phyloP scores from a whole-genome alignment of 2,797 vertebrate genomes.

The Platyrinchus mystaceus region DNA sequence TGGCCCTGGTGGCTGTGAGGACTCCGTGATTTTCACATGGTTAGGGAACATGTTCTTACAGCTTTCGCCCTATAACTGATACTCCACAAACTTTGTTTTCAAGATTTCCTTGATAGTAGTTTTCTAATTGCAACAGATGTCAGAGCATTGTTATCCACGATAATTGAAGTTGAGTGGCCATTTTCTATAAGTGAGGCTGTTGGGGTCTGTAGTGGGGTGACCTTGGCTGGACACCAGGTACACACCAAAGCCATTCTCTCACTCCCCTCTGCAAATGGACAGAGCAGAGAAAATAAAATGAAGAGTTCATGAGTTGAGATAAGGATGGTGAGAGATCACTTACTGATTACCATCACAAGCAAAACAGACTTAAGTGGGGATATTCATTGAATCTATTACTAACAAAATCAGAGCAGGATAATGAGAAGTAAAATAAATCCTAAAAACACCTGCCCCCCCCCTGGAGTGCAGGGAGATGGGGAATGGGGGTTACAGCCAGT shows the following conservation, averaged over 20 bases:
- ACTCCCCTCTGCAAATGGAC: background rate
- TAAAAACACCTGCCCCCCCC: no score
- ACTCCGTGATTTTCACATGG: rapidly evolving
- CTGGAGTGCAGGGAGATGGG: background rate
- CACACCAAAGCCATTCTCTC: background rate
- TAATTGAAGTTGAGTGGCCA: background rate
- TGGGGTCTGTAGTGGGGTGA: background rate
- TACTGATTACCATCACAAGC: background rate
- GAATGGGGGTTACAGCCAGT: background rate
- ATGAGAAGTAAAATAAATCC: background rate
- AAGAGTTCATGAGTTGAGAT: background rate
- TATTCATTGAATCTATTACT: background rate
- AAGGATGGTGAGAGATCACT: background rate
- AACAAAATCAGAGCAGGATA: background rate
- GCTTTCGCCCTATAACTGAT: background rate
- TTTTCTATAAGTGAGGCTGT: background rate
- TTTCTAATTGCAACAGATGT: background rate
- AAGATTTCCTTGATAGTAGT: background rate
- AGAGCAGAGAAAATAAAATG: background rate
- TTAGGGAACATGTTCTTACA: background rate
- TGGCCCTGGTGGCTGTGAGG: background rate
- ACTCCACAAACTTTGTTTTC: background rate
- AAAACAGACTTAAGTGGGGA: background rate
- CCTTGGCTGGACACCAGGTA: background rate
- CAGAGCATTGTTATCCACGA: rapidly evolving